Base-by-base conservation (phyloP, 2,888 invertebrate species). In the Watsonalla cultraria region DNA sequence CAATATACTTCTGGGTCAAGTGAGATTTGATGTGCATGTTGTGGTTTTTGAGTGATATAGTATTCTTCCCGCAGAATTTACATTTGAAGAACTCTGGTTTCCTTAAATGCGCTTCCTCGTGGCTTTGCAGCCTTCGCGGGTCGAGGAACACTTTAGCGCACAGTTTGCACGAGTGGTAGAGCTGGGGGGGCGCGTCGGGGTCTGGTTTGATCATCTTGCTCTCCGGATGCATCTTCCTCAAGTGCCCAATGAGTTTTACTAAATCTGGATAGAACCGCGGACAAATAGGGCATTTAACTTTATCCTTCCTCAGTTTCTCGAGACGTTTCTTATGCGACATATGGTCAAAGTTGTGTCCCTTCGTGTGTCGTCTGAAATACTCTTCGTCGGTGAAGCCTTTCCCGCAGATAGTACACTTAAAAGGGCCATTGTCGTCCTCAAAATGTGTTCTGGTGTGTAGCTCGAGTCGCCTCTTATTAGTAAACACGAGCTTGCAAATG, bases 351-450 rank as follows among this genome's bases (percentile, higher is more conserved):
- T 90, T 92, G 68, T 92, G 92, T 0, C 92, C 90, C 59, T 92
- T 92, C 5, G 90, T 64, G 53, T 92, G 92, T 6, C 82, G 82
- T 45, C 82, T 82, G 61, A 78, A 82, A 64, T 91, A 92, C 5
- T 84, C 84, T 55, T 92, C 91, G 39, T 91, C 91, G 4, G 85
- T 92, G 72, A 82, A 92, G 0, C 88, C 90, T 58, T 92, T 92
- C 7, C 87, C 87, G 61, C 92, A 92, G 1, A 91, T 73, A 5
- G 74, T 72, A 59, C 92, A 92, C 52, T 91, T 90, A 68, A 70
- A 92, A 0, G 92, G 92, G 0, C 87, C 91, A 34, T 91, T 88
- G 0, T 88, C 86, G 58, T 92, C 91, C 56, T 92, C 92, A 54
- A 79, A 86, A 58, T 92, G 92, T 0, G 84, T 76, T 51, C 90